These are phyloP conservation scores for Neoascia interrupta DNA, from an alignment of 2,888 invertebrate species.

Conservation along the genomic window DNA sequence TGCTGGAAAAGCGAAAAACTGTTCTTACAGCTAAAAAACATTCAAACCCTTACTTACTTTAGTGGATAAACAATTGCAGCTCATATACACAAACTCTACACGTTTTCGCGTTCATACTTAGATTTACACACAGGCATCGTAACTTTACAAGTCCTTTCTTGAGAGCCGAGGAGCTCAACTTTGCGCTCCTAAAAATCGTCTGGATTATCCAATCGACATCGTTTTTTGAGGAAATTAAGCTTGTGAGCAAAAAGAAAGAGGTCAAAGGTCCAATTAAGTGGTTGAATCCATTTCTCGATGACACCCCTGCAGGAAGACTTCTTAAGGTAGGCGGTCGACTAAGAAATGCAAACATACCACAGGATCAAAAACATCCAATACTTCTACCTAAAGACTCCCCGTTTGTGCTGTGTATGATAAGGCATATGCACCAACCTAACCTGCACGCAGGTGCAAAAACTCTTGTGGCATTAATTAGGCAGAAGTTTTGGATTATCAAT, in stretches of 20 bases:
- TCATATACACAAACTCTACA: background rate
- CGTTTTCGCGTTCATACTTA: background rate
- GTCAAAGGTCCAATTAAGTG: background rate
- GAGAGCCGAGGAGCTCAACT: background rate
- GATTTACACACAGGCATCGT: too few relatives aligned
- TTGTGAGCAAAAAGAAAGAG: background rate
- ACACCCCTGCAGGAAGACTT: slow-evolving; percentile 43
- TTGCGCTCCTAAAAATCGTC: background rate
- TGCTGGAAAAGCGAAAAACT: background rate
- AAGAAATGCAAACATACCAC: slow-evolving; percentile 43
- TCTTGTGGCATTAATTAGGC: background rate
- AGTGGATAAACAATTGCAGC: background rate
- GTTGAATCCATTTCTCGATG: background rate
- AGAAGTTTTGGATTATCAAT: background rate
- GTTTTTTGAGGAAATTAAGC: background rate
- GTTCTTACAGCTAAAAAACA: background rate
- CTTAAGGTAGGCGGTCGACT: slow-evolving; percentile 73
- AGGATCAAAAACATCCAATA: slow-evolving; percentile 65
- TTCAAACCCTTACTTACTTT: too few relatives aligned
- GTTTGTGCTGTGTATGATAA: slow-evolving; percentile 10
- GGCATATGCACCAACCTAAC: slow-evolving; percentile 2
- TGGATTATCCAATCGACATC: background rate
- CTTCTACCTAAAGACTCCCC: slow-evolving; percentile 61
- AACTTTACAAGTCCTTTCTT: too few relatives aligned
- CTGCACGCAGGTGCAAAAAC: slow-evolving; percentile 35